phyloP scores from a whole-genome alignment of 2,797 vertebrate genomes.

The Geotrypetes seraphini region DNA sequence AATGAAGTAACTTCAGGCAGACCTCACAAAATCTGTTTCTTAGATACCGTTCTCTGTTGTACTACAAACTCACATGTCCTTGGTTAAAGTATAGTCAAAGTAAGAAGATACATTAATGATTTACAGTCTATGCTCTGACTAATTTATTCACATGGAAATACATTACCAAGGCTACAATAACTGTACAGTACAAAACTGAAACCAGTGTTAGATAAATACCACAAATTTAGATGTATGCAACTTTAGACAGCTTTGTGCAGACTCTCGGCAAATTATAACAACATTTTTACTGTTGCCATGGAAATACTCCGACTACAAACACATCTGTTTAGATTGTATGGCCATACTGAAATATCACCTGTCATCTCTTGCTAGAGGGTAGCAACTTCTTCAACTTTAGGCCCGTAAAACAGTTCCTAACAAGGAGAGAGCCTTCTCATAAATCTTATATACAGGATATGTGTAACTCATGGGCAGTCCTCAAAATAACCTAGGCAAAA shows the following conservation, averaged over 20 bases:
- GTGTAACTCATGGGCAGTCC: conserved; percentile 31
- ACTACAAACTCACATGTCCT: too few species aligned
- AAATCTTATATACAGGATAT: conserved; percentile 12
- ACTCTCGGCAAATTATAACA: conserved; percentile 5
- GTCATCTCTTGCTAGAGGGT: conserved; percentile 11
- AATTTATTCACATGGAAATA: conserved; percentile 29
- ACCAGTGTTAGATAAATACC: background rate
- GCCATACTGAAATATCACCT: conserved; percentile 13
- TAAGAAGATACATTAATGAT: too few species aligned
- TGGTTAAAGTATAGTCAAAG: too few species aligned
- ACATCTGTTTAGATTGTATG: conserved; percentile 15
- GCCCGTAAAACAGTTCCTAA: conserved; percentile 59
- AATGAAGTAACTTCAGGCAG: too few species aligned
- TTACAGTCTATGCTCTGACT: too few species aligned
- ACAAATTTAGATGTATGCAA: too few species aligned
- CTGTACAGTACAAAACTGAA: conserved; percentile 13
- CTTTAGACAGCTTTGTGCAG: too few species aligned
- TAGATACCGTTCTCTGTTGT: too few species aligned
- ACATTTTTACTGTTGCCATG: conserved; percentile 24
- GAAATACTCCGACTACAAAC: conserved; percentile 25
- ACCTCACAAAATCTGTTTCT: too few species aligned
- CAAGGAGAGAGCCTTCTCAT: conserved; percentile 53
- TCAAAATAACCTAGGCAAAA: conserved; percentile 10
- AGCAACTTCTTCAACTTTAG: conserved; percentile 15
- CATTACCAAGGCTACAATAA: conserved; percentile 29